These are phyloP conservation scores for Cheirogaleus medius DNA, from an alignment of 2,113 vertebrate genomes.

Conservation along the genomic window DNA sequence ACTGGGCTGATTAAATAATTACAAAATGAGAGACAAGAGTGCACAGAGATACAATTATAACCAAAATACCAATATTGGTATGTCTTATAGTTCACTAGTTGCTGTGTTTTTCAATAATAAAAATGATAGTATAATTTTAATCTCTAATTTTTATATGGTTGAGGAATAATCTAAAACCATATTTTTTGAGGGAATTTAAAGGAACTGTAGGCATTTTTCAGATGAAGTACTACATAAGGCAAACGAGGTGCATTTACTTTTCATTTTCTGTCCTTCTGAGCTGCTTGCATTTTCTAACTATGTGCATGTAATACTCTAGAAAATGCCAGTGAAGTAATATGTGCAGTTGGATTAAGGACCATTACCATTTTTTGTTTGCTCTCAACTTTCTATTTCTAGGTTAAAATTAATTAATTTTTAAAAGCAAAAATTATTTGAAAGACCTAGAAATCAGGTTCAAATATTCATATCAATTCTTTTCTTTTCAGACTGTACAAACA, in stretches of 20 bases:
- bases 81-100: background rate
- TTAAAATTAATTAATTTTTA: constrained; percentile 16
- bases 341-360: background rate
- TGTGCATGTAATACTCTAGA: background rate
- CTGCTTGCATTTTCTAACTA: background rate
- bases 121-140: background rate
- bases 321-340: background rate
- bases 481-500: background rate
- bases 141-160: background rate
- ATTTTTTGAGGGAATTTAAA: background rate
- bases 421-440: background rate
- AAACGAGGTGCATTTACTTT: background rate
- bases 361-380: constrained; percentile 1
- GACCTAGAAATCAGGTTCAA: background rate
- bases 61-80: background rate
- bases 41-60: background rate
- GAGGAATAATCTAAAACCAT: background rate
- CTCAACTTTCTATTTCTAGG: background rate
- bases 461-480: background rate
- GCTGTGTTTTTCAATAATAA: background rate
- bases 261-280: background rate
- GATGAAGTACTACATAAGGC: background rate
- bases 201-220: background rate
- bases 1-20: background rate
- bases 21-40: background rate